These are phyloP conservation scores for Synergus japonicus DNA, from an alignment of 2,888 invertebrate species.

Conservation along the genomic window DNA sequence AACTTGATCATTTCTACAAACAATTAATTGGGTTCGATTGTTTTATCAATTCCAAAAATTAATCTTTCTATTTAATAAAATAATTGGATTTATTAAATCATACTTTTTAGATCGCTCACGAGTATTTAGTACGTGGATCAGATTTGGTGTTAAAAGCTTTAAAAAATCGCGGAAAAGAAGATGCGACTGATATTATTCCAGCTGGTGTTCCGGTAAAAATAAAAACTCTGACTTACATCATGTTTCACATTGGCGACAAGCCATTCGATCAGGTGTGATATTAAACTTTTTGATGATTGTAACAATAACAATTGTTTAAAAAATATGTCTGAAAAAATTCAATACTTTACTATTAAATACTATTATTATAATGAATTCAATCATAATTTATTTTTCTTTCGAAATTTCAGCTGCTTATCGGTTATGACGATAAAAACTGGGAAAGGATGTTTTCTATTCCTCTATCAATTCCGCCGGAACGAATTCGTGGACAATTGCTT, in stretches of 20 bases:
- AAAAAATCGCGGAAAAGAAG: conserved; percentile 73
- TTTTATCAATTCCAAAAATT: not conserved
- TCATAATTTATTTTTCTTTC: not conserved
- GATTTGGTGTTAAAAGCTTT: conserved; percentile 82
- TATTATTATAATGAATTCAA: no score
- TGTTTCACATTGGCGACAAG: conserved; percentile 86
- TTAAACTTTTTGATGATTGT: not conserved
- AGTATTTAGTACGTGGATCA: conserved; percentile 84
- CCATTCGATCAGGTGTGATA: conserved; percentile 85
- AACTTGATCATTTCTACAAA: no score
- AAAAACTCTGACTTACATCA: conserved; percentile 83
- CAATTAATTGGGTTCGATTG: no score
- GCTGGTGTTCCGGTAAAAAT: conserved; percentile 53
- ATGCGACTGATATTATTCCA: conserved; percentile 32
- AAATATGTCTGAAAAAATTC: not conserved
- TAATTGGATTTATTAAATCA: not conserved
- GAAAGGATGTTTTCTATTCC: conserved; percentile 77
- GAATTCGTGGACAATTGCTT: conserved; percentile 78
- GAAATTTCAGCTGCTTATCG: conserved; percentile 77
- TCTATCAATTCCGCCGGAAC: conserved; percentile 77
- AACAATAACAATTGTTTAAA: not conserved
- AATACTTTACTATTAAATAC: no score
- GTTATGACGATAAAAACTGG: conserved; percentile 79
- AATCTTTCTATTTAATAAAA: not conserved
- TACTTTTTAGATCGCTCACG: conserved; percentile 81